phyloP scores from a whole-genome alignment of 2,888 invertebrate species.

The Melinaea menophilus region DNA sequence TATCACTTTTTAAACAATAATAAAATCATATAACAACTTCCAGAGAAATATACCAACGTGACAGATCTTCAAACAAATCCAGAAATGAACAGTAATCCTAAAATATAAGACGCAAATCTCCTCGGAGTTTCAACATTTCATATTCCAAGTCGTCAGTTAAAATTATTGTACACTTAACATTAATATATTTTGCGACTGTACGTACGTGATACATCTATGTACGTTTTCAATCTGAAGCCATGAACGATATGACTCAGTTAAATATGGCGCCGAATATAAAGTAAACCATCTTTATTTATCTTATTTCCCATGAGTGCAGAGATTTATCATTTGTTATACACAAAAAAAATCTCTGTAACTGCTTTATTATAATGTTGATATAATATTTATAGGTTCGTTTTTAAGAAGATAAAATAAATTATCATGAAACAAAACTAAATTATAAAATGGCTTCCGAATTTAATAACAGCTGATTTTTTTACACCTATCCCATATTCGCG shows the following conservation, averaged over 20 bases:
- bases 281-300: slow-evolving; percentile 29
- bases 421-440: too few species aligned
- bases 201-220: slow-evolving; percentile 24
- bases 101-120: neutral
- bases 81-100: neutral
- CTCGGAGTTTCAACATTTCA: slow-evolving; percentile 5
- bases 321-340: neutral
- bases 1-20: neutral
- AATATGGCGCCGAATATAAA: slow-evolving; percentile 45
- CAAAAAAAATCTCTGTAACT: too few species aligned
- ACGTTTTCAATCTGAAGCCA: slow-evolving; percentile 30
- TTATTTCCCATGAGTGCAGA: slow-evolving; percentile 10
- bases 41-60: neutral
- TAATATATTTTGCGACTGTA: slow-evolving; percentile 13
- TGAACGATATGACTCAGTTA: slow-evolving; percentile 37
- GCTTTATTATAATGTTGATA: too few species aligned
- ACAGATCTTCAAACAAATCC: neutral
- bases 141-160: slow-evolving; percentile 12
- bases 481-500: too few species aligned
- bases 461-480: too few species aligned
- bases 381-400: too few species aligned
- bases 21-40: neutral
- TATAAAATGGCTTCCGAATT: too few species aligned
- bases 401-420: too few species aligned
- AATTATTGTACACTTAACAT: slow-evolving; percentile 16